These are phyloP conservation scores for Chrysopilus asiliformis DNA, from an alignment of 2,888 invertebrate genomes.

Conservation along the genomic window DNA sequence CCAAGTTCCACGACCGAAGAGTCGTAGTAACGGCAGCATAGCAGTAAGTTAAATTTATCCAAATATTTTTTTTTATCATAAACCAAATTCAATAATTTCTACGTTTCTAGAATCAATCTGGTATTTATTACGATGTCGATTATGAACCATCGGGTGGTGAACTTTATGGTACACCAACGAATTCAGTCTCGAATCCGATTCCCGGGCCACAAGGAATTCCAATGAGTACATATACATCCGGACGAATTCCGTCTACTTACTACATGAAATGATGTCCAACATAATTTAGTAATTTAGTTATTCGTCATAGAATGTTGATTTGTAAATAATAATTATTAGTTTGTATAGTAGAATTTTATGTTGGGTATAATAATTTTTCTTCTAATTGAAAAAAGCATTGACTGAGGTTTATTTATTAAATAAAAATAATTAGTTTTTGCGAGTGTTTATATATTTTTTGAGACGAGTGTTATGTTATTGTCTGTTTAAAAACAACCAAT, in stretches of 20 bases:
- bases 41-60: constrained; percentile 21
- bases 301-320: too few relatives aligned
- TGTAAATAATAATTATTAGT: too few relatives aligned
- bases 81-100: background rate
- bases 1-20: constrained; percentile 71
- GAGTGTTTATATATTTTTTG: too few relatives aligned
- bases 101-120: constrained; percentile 66
- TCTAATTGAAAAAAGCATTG: too few relatives aligned
- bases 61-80: background rate
- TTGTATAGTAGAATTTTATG: too few relatives aligned
- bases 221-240: constrained; percentile 70
- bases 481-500: too few relatives aligned
- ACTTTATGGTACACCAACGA: constrained; percentile 35
- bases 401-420: too few relatives aligned
- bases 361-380: too few relatives aligned
- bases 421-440: too few relatives aligned
- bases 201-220: constrained; percentile 57
- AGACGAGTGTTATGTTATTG: too few relatives aligned
- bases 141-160: constrained; percentile 54
- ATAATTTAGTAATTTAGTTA: too few relatives aligned
- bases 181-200: constrained; percentile 44
- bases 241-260: constrained; percentile 47
- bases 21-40: constrained; percentile 52
- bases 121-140: constrained; percentile 82
- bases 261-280: constrained; percentile 31